A percentile compares a stretch with the other conserved stretches of the same genome.
Conservation (phyloP, 2,888 invertebrate genomes). For the Leptopilina drosophilae region DNA sequence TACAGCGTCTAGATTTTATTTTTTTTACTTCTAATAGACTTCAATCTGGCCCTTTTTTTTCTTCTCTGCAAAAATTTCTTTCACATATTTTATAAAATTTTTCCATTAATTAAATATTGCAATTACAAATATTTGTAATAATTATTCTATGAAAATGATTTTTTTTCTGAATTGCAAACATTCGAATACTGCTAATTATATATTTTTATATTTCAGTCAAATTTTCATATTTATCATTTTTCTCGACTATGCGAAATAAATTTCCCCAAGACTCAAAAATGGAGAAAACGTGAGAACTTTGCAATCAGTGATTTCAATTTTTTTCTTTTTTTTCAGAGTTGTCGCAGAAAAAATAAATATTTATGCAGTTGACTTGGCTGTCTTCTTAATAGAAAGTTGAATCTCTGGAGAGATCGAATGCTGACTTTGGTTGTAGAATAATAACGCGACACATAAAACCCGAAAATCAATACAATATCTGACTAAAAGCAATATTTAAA, state of each 20-base stretch:
- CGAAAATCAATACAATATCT: conserved; percentile 52
- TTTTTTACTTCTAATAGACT: neutral
- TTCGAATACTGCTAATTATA: neutral
- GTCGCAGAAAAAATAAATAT: conserved; percentile 18
- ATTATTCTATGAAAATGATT: neutral
- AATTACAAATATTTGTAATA: neutral
- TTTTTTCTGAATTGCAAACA: neutral
- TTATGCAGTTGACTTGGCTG: conserved; percentile 22
- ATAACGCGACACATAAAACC: conserved; percentile 54
- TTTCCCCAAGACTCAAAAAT: conserved; percentile 1
- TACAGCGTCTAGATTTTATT: neutral
- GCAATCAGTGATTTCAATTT: conserved; percentile 17
- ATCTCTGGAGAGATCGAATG: conserved; percentile 46
- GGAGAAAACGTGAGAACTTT: conserved; percentile 14
- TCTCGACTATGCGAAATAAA: too few species aligned
- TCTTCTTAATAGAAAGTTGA: conserved; percentile 20
- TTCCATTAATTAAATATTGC: too few species aligned
- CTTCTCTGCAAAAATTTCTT: neutral
- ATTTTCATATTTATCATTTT: neutral
- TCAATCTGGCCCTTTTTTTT: neutral
- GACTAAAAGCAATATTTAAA: conserved; percentile 35
- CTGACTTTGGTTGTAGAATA: conserved; percentile 51
- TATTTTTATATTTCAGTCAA: neutral
- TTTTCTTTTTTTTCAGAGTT: neutral
- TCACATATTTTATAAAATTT: neutral